These are phyloP conservation scores for Polyommatus icarus DNA, from an alignment of 2,888 invertebrate genomes.

Conservation along the genomic window DNA sequence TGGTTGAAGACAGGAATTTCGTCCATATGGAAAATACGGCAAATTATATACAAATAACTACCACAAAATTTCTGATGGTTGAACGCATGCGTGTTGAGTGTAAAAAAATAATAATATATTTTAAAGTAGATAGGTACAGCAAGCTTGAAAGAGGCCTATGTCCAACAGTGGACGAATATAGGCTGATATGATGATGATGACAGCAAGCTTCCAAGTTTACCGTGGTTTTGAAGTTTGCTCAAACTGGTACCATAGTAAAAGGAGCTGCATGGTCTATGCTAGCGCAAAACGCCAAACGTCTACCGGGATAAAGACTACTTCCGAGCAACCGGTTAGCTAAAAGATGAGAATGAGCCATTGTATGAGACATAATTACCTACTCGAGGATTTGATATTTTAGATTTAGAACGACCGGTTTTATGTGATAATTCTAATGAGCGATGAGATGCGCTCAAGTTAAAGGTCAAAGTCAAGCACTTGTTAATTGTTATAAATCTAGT, in stretches of 20 bases:
- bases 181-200: not conserved
- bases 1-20: slow-evolving; percentile 2
- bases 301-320: not conserved
- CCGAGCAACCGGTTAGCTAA: not conserved
- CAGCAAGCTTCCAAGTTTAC: not conserved
- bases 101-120: not conserved
- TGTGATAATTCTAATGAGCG: not conserved
- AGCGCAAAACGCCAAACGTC: not conserved
- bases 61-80: not conserved
- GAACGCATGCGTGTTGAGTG: not conserved
- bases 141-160: not conserved
- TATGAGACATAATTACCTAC: not conserved
- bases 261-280: not conserved
- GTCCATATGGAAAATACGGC: not conserved
- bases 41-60: not conserved
- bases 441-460: not conserved
- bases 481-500: not conserved
- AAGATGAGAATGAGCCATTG: not conserved
- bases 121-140: not conserved
- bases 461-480: not conserved
- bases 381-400: not conserved
- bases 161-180: too few relatives aligned
- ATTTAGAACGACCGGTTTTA: not conserved
- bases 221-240: not conserved
- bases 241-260: not conserved